Conservation (phyloP, 2,888 invertebrate species). For the Cheilosia grossa region DNA sequence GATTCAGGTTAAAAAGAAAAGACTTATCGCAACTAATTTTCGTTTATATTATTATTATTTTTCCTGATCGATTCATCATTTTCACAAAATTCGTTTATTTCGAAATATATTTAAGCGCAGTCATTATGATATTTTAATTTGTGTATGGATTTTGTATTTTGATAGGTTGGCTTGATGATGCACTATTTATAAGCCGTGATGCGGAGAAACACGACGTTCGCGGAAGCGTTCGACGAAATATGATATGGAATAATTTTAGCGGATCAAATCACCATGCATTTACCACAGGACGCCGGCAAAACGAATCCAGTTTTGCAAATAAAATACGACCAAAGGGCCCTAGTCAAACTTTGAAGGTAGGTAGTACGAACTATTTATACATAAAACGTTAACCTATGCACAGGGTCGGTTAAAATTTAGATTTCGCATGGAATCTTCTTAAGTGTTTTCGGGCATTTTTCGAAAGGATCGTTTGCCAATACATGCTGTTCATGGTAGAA, state of each 20-base stretch:
- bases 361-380: conserved; percentile 10
- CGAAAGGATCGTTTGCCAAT: too few relatives aligned
- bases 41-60: conserved; percentile 49
- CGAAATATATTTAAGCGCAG: background rate
- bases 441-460: too few relatives aligned
- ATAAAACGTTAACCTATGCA: background rate
- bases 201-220: conserved; percentile 80
- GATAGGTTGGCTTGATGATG: conserved; percentile 85
- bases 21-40: conserved; percentile 52
- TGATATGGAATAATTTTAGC: conserved; percentile 86
- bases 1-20: conserved; percentile 87
- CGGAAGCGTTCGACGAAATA: conserved; percentile 81
- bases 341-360: conserved; percentile 87
- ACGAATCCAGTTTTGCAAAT: conserved; percentile 83
- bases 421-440: too few relatives aligned
- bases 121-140: background rate
- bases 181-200: conserved; percentile 83
- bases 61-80: conserved; percentile 73
- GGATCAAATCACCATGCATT: conserved; percentile 88
- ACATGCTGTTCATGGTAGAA: too few relatives aligned
- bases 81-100: conserved; percentile 50
- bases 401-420: too few relatives aligned
- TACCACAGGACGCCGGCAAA: conserved; percentile 88
- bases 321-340: conserved; percentile 88
- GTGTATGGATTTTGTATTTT: background rate